Evolutionary conservation across 2,113 vertebrate genomes (phyloP).

Genomic region (Alectura lathami): DNA sequence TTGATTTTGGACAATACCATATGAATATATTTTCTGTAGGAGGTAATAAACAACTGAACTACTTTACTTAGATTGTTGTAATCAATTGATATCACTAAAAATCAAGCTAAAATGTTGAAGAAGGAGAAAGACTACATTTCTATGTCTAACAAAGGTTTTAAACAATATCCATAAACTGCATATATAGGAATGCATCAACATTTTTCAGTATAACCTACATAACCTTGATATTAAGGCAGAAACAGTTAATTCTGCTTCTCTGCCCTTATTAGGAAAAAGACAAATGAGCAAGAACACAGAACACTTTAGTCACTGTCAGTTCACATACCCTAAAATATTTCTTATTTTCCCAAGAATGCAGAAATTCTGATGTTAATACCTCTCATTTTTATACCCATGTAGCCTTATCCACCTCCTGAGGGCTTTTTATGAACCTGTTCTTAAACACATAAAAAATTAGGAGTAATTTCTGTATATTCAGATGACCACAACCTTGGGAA

Average conservation of each 20-base stretch:
- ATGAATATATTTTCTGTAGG: background rate
- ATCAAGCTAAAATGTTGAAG: background rate
- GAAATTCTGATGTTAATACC: background rate
- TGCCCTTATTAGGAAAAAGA: background rate
- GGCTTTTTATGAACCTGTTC: background rate
- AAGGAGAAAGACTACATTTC: background rate
- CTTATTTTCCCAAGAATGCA: background rate
- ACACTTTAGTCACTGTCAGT: background rate
- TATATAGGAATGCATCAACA: background rate
- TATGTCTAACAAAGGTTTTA: background rate
- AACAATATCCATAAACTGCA: background rate
- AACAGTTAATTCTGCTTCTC: background rate
- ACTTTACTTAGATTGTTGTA: background rate
- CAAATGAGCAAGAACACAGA: background rate
- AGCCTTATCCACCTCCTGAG: background rate
- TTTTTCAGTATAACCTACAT: constrained; percentile 19
- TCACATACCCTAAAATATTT: background rate
- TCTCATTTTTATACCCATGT: background rate
- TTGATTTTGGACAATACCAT: background rate
- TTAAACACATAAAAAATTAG: background rate
- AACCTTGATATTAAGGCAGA: constrained; percentile 8
- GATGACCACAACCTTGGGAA: background rate
- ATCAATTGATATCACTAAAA: background rate
- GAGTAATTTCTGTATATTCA: background rate
- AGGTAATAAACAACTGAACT: background rate